Percentiles rank a stretch among this genome's conserved stretches.
Conservation (phyloP, 2,888 invertebrate genomes). For the Rhagonycha fulva region DNA sequence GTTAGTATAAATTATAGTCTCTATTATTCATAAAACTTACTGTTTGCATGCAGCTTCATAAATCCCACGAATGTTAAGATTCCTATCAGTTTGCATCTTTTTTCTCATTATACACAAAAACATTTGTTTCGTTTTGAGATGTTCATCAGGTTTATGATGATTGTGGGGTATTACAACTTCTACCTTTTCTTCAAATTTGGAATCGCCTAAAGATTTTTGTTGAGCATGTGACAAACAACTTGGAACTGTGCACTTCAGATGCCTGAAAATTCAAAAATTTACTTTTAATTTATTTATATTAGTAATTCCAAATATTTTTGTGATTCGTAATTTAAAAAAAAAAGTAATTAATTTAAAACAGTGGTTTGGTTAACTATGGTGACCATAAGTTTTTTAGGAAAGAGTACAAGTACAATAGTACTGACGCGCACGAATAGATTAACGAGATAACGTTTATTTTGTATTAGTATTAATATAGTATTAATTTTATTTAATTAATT, state of each 20-base stretch:
- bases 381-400: too few relatives aligned
- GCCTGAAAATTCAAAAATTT: constrained; percentile 31
- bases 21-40: constrained; percentile 37
- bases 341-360: too few relatives aligned
- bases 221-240: constrained; percentile 40
- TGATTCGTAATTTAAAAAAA: too few relatives aligned
- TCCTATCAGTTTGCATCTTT: constrained; percentile 46
- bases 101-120: constrained; percentile 47
- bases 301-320: too few relatives aligned
- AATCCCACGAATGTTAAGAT: constrained; percentile 45
- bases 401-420: too few relatives aligned
- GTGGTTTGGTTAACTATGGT: too few relatives aligned
- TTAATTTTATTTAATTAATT: too few relatives aligned
- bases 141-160: constrained; percentile 38
- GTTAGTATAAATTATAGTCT: neutral
- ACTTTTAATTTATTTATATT: too few relatives aligned
- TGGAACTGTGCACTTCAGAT: constrained; percentile 42
- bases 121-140: constrained; percentile 45
- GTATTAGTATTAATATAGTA: too few relatives aligned
- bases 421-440: too few relatives aligned
- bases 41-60: constrained; percentile 47
- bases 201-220: constrained; percentile 35
- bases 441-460: too few relatives aligned
- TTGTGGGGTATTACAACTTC: constrained; percentile 42
- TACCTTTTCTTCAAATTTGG: constrained; percentile 34